Conservation (phyloP, 2,113 vertebrate species). For the Brienomyrus brachyistius region DNA sequence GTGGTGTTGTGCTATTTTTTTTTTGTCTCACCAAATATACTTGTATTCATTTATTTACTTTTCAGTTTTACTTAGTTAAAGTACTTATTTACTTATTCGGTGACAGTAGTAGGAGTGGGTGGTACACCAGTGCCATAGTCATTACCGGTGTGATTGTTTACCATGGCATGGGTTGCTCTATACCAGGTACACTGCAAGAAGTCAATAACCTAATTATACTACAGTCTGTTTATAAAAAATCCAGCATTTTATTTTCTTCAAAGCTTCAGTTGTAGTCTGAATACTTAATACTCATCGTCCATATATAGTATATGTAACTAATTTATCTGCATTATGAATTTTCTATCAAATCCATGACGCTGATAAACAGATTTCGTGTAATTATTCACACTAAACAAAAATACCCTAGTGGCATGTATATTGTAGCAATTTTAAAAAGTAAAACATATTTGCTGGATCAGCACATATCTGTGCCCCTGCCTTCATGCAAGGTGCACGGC, state of each 20-base stretch:
- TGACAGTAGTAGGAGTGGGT: neutral
- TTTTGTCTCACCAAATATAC: neutral
- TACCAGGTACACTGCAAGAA: neutral
- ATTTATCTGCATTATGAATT: neutral
- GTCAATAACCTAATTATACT: neutral
- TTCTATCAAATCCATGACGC: neutral
- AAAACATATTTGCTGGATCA: neutral
- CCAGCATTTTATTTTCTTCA: neutral
- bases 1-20: neutral
- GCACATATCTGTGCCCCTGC: neutral
- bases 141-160: neutral
- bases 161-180: neutral
- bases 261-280: neutral
- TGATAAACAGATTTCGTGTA: neutral
- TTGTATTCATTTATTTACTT: neutral
- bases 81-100: neutral
- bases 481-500: neutral
- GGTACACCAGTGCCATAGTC: neutral
- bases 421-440: neutral
- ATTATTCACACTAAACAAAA: neutral
- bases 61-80: neutral
- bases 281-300: neutral
- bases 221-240: neutral
- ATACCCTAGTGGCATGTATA: neutral
- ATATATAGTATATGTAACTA: no score